Evolutionary conservation across 2,797 vertebrate genomes (phyloP), one percentile per base, ranked within the genome.

Genomic region (Microhierax caerulescens): DNA sequence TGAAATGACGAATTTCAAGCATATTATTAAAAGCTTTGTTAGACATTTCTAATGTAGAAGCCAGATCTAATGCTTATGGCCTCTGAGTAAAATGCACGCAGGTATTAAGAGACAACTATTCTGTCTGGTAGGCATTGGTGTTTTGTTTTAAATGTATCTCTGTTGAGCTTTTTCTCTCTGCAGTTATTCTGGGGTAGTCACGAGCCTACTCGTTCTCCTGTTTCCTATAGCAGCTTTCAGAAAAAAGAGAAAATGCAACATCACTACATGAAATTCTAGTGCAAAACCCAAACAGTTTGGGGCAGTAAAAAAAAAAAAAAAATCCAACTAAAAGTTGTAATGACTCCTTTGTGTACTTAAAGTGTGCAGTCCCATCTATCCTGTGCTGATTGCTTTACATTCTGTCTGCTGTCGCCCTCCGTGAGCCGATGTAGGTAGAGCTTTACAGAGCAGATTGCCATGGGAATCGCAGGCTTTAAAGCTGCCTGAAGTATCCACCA

Each of bases 191-290:
- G 61, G 39, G 22, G 13, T 60, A 21, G 23, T 28, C 69, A n/a
- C 12, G 11, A 64, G 6, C 67, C 45, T 48, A 4, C 34, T 53
- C 2, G 0, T 56, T 60, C 36, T 34, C 28, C 25, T 48, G 34
- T 34, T 88, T 19, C 39, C 54, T 73, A 3, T 16, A 30, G 14
- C 59, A 53, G 59, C 72, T 70, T 22, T 36, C 43, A 63, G 47
- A 8, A 50, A 45, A 60, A 75, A 23, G 5, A 74, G 47, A 28
- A 63, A 68, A 50, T 10, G 5, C 7, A 37, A 14, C 54, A 23
- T 57, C 24, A 2, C 10, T 7, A 1, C 0, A 0, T 20, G n/a
- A 30, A 53, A 86, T 92, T 70, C 59, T 74, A 23, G 36, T 32
- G 30, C 54, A 63, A 85, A 36, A 14, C 21, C 5, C 19, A 27